A percentile compares a stretch with the other conserved stretches of the same genome.
Evolutionary conservation across 2,113 vertebrate genomes (phyloP).

Genomic region (Sorex fumeus): DNA sequence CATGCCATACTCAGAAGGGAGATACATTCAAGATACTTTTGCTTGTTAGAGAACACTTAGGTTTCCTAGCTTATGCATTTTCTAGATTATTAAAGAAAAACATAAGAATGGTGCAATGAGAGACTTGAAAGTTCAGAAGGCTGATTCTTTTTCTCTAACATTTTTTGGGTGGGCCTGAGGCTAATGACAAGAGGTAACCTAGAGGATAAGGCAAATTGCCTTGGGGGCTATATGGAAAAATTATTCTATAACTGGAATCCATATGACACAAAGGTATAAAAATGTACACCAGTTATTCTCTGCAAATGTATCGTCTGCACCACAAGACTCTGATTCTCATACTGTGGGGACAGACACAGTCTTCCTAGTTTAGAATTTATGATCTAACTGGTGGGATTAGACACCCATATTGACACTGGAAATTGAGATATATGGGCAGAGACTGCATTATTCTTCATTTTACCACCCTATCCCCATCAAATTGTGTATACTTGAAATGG

Average conservation of each 20-base stretch:
- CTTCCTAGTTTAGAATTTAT: not conserved
- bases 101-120: constrained; percentile 23
- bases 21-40: not conserved
- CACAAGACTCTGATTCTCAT: constrained; percentile 6
- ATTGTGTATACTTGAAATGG: not conserved
- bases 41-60: not conserved
- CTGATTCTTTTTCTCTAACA: not conserved
- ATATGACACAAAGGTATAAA: not conserved
- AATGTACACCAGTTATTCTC: not conserved
- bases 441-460: constrained; percentile 31
- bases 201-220: constrained; percentile 1
- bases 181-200: not conserved
- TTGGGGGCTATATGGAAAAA: not conserved
- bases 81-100: constrained; percentile 23
- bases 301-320: not conserved
- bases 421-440: constrained; percentile 3
- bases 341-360: not conserved
- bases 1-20: not conserved
- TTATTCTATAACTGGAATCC: constrained; percentile 21
- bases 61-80: not conserved
- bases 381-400: not conserved
- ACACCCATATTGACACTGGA: not conserved
- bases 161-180: not conserved
- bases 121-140: not conserved
- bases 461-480: no score